These are phyloP conservation scores for Cyphomyrus plagiostoma DNA, from an alignment of 2,113 vertebrate genomes.

Conservation along the genomic window DNA sequence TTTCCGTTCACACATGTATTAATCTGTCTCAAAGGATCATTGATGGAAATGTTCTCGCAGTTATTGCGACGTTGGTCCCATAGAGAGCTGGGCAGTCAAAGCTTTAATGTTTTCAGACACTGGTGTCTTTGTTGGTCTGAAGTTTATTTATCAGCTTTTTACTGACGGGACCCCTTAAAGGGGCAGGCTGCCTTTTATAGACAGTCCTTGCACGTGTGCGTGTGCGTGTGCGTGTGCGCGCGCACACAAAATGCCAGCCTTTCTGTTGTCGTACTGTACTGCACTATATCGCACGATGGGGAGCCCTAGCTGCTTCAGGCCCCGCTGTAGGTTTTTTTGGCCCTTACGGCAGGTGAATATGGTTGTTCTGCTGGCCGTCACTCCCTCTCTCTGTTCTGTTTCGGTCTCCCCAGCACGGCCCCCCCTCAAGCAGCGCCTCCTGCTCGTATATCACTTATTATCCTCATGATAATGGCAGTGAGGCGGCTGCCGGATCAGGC, in stretches of 20 bases:
- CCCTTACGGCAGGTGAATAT: not conserved
- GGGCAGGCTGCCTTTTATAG: slow-evolving; percentile 1
- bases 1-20: not conserved
- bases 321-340: not conserved
- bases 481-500: not conserved
- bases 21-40: not conserved
- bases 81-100: not conserved
- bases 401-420: no score
- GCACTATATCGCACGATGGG: not conserved
- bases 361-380: not conserved
- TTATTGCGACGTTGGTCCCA: slow-evolving; percentile 3
- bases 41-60: not conserved
- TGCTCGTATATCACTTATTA: not conserved
- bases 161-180: not conserved
- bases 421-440: not conserved
- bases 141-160: slow-evolving; percentile 19
- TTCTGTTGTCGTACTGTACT: not conserved
- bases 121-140: not conserved
- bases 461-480: not conserved
- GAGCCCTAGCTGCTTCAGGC: not conserved
- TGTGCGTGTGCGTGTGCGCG: not conserved
- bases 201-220: not conserved
- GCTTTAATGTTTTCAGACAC: slow-evolving; percentile 5
- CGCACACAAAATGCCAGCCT: not conserved
- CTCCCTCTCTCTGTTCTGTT: not conserved